Conservation (phyloP, 2,888 invertebrate genomes). For the Pegoplata infirma region DNA sequence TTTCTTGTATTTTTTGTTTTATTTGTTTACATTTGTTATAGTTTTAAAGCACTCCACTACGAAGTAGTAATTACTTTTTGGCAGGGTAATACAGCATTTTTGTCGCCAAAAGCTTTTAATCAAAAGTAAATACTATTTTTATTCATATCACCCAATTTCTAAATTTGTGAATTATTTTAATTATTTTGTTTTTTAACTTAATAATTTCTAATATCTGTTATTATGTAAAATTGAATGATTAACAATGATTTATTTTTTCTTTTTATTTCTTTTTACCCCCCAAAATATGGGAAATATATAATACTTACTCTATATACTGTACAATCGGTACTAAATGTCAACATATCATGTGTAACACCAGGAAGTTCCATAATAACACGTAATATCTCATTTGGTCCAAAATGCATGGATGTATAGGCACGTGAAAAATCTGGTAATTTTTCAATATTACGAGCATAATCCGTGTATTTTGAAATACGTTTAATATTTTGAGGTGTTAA, state of each 20-base stretch:
- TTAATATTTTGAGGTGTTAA: slow-evolving; percentile 64
- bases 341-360: slow-evolving; percentile 68
- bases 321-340: slow-evolving; percentile 68
- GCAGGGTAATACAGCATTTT: no score
- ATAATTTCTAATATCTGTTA: no score
- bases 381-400: slow-evolving; percentile 70
- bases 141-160: no score
- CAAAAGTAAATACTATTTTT: no score
- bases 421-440: slow-evolving; percentile 65
- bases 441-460: slow-evolving; percentile 68
- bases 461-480: slow-evolving; percentile 70
- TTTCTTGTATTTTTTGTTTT: no score
- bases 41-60: no score
- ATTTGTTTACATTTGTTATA: no score
- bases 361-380: slow-evolving; percentile 70
- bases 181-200: no score
- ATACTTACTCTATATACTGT: slow-evolving; percentile 64
- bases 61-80: no score
- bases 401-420: slow-evolving; percentile 66
- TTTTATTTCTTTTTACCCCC: slow-evolving; percentile 3
- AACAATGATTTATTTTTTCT: slow-evolving; percentile 9
- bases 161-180: no score
- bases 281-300: background rate
- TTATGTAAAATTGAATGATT: no score
- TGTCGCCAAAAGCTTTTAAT: no score